Conservation (phyloP, 2,797 vertebrate genomes). For the Schizopygopsis pylzovi region DNA sequence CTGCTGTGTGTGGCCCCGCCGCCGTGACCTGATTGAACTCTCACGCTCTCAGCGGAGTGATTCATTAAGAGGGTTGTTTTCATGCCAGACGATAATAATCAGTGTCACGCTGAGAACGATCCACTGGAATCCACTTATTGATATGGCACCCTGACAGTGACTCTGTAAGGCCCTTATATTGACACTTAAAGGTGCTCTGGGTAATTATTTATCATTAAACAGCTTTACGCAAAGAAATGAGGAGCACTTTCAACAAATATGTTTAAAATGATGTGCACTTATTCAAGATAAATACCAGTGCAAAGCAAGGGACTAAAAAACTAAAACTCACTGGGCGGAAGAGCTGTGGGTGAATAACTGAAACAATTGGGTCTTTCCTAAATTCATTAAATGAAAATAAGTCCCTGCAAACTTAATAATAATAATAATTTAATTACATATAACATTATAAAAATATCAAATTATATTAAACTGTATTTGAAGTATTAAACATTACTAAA, state of each 20-base stretch:
- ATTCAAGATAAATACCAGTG: background rate
- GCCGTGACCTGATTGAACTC: slow-evolving; percentile 36
- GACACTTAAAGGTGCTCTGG: background rate
- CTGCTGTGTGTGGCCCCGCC: slow-evolving; percentile 6
- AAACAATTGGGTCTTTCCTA: background rate
- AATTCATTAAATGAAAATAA: background rate
- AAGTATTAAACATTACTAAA: background rate
- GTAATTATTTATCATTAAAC: background rate
- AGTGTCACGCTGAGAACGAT: slow-evolving; percentile 15
- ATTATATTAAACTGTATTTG: background rate
- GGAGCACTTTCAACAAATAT: background rate
- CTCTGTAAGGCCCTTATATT: slow-evolving; percentile 12
- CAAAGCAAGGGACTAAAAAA: background rate
- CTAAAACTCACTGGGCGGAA: background rate
- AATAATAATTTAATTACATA: background rate
- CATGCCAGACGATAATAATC: slow-evolving; percentile 44
- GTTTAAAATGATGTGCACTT: background rate
- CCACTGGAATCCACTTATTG: slow-evolving; percentile 29
- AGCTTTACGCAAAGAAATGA: background rate
- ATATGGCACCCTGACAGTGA: background rate
- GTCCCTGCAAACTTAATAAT: background rate
- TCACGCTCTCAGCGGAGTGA: slow-evolving; percentile 22
- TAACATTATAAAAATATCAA: background rate
- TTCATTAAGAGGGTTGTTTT: slow-evolving; percentile 48
- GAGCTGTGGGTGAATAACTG: background rate